These are phyloP conservation scores for Timandra comae DNA, from an alignment of 2,888 invertebrate genomes.

Conservation along the genomic window DNA sequence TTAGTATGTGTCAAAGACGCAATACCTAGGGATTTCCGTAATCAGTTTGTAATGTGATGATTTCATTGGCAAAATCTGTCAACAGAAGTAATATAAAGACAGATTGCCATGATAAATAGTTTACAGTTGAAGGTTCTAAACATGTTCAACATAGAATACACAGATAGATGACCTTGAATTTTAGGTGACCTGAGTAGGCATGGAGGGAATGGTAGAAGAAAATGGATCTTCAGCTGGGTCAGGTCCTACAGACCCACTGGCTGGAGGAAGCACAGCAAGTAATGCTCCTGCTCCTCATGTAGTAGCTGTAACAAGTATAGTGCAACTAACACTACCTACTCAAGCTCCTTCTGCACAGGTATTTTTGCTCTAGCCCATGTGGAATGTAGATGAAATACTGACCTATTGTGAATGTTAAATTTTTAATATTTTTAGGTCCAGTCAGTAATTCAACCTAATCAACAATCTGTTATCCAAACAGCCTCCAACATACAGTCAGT, in stretches of 20 bases:
- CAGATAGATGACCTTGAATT: constrained; percentile 75
- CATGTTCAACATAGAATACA: constrained; percentile 54
- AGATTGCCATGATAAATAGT: too few relatives aligned
- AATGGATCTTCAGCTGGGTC: constrained; percentile 79
- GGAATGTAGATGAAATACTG: too few relatives aligned
- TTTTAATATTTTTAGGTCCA: constrained; percentile 82
- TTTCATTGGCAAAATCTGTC: constrained; percentile 25
- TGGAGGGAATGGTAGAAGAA: constrained; percentile 96
- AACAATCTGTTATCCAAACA: constrained; percentile 96
- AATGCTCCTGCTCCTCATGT: constrained; percentile 50
- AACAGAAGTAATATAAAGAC: too few relatives aligned
- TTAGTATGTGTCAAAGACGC: constrained; percentile 38
- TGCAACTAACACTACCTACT: constrained; percentile 87
- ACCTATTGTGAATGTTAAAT: too few relatives aligned
- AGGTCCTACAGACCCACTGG: constrained; percentile 56
- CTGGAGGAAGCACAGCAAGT: constrained; percentile 44
- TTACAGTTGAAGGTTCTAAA: constrained; percentile 31
- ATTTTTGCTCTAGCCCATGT: constrained; percentile 35
- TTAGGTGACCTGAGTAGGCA: constrained; percentile 81
- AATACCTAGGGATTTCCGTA: constrained; percentile 63
- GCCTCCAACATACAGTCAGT: constrained; percentile 90
- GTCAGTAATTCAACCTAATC: constrained; percentile 96
- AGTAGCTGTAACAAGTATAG: constrained; percentile 84
- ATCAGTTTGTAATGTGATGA: constrained; percentile 60
- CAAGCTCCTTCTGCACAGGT: constrained; percentile 83